Conservation (phyloP, 2,888 invertebrate species). For the Hyposoter dolosus region DNA sequence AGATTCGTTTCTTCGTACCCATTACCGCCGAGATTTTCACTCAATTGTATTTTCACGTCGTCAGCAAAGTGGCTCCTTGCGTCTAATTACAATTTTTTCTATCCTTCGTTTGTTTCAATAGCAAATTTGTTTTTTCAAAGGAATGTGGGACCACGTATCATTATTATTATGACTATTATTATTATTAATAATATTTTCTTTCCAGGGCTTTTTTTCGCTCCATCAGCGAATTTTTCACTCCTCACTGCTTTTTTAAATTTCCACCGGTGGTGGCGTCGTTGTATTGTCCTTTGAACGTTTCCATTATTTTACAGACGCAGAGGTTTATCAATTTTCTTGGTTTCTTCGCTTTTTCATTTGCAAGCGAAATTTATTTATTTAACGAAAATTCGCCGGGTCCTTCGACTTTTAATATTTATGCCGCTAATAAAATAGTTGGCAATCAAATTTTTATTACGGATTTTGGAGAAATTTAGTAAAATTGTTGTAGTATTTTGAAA, state of each 20-base stretch:
- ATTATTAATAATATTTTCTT: background rate
- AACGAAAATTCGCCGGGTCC: background rate
- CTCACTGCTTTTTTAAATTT: constrained; percentile 48
- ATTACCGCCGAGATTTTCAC: constrained; percentile 42
- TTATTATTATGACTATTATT: background rate
- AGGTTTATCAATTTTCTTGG: background rate
- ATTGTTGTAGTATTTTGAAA: background rate
- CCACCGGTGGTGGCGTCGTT: constrained; percentile 61
- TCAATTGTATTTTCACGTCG: background rate
- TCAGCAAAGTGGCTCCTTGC: constrained; percentile 61
- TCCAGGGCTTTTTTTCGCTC: constrained; percentile 49
- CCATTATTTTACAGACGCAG: background rate
- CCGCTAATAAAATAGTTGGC: background rate
- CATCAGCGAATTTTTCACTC: constrained; percentile 50
- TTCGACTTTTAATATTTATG: background rate
- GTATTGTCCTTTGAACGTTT: constrained; percentile 13
- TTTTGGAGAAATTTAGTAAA: background rate
- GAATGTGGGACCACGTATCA: constrained; percentile 30
- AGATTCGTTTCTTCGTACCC: constrained; percentile 63
- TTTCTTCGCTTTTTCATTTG: background rate
- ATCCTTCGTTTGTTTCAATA: constrained; percentile 12
- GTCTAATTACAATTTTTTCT: constrained; percentile 18
- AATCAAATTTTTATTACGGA: background rate
- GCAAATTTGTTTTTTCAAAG: constrained; percentile 33
- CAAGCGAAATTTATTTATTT: background rate